Conservation (phyloP, 2,113 vertebrate species). For the Corythornis cristatus region DNA sequence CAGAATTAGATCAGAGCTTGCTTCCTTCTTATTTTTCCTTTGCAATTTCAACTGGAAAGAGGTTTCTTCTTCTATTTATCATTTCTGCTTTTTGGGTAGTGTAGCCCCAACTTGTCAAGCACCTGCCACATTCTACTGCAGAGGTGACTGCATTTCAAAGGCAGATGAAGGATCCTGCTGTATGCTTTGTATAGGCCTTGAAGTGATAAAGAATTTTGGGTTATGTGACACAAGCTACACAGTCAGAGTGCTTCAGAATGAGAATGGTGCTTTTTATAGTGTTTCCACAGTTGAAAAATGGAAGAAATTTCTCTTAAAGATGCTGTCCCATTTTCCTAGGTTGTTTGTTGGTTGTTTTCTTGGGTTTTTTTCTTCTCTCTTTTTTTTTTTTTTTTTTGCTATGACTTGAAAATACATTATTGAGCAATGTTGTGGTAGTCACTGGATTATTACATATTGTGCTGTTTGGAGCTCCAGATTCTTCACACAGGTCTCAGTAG, state of each 20-base stretch:
- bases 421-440: neutral
- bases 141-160: conserved; percentile 48
- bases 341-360: neutral
- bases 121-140: conserved; percentile 4
- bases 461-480: neutral
- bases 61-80: neutral
- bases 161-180: conserved; percentile 5
- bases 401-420: neutral
- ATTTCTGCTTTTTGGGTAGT: conserved; percentile 30
- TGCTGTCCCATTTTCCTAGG: neutral
- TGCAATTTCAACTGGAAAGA: neutral
- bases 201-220: conserved; percentile 3
- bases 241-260: neutral
- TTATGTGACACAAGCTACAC: neutral
- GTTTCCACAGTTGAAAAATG: neutral
- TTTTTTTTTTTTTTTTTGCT: neutral
- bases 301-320: neutral
- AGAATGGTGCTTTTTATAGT: neutral
- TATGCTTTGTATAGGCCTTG: neutral
- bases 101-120: neutral
- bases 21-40: neutral
- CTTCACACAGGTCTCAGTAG: neutral
- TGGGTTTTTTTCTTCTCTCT: neutral
- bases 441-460: neutral
- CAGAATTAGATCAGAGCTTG: conserved; percentile 26